phyloP scores from a whole-genome alignment of 2,888 invertebrate genomes.

The Syritta pipiens region DNA sequence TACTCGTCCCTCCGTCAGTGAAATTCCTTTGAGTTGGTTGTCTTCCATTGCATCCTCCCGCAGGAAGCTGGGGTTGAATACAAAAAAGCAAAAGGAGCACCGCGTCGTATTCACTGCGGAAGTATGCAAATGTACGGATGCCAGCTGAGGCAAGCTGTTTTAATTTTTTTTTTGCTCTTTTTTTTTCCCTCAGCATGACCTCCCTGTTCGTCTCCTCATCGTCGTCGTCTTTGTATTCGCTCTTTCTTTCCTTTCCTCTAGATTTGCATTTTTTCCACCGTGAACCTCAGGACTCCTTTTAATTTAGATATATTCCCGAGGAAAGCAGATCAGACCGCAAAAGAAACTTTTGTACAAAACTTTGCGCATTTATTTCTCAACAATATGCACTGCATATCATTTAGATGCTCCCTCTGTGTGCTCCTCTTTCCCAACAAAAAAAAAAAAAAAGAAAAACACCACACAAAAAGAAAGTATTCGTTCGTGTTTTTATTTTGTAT shows the following conservation, averaged over 20 bases:
- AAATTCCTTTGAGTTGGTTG: slow-evolving; percentile 54
- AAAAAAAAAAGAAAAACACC: neutral
- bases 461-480: slow-evolving; percentile 24
- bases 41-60: slow-evolving; percentile 51
- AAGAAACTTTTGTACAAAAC: slow-evolving; percentile 68
- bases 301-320: slow-evolving; percentile 69
- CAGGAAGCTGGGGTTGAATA: slow-evolving; percentile 44
- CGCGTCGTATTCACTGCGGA: slow-evolving; percentile 53
- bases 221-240: slow-evolving; percentile 53
- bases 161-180: slow-evolving; percentile 21
- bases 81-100: slow-evolving; percentile 5
- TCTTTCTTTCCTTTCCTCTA: slow-evolving; percentile 44
- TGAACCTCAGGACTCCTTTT: slow-evolving; percentile 68
- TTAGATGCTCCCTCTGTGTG: slow-evolving; percentile 62
- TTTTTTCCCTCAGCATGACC: neutral
- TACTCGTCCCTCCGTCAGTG: slow-evolving; percentile 4
- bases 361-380: slow-evolving; percentile 70
- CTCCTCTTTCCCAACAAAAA: slow-evolving; percentile 26
- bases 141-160: slow-evolving; percentile 69
- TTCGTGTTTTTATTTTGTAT: slow-evolving; percentile 18
- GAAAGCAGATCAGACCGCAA: slow-evolving; percentile 69
- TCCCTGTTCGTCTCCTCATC: slow-evolving; percentile 3
- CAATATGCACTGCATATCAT: slow-evolving; percentile 69
- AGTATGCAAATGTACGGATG: slow-evolving; percentile 66
- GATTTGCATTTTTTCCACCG: slow-evolving; percentile 67